Conservation (phyloP, 2,888 invertebrate genomes). For the Xylophagus ater region DNA sequence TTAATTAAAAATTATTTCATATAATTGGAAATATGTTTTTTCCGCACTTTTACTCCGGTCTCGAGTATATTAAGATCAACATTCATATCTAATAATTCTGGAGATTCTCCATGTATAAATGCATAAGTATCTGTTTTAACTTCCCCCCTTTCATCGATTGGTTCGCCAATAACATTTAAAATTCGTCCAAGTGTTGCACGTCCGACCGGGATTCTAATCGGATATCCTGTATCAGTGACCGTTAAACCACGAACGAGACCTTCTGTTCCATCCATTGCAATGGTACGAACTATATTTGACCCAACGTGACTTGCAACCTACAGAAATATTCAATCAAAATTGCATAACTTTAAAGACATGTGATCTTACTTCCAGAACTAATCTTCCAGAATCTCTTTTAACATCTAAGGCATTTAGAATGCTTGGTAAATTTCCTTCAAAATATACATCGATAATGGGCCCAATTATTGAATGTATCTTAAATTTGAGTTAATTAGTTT, state of each 20-base stretch:
- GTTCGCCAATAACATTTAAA: conserved; percentile 83
- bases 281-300: conserved; percentile 79
- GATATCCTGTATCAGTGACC: conserved; percentile 70
- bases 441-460: conserved; percentile 95
- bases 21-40: background rate
- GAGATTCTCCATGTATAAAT: conserved; percentile 82
- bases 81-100: conserved; percentile 84
- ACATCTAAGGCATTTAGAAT: conserved; percentile 93
- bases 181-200: conserved; percentile 83
- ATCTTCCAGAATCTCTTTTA: conserved; percentile 51
- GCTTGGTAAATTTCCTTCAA: conserved; percentile 78
- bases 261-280: conserved; percentile 91
- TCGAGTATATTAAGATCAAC: conserved; percentile 65
- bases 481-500: background rate
- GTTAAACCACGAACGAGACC: conserved; percentile 77
- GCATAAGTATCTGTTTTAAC: conserved; percentile 65
- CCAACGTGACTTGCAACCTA: conserved; percentile 75
- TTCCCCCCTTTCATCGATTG: conserved; percentile 80
- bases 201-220: conserved; percentile 87
- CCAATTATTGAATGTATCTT: conserved; percentile 40
- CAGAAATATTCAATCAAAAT: background rate
- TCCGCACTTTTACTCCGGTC: conserved; percentile 78
- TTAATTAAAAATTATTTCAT: background rate
- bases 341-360: background rate
- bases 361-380: conserved; percentile 31